Evolutionary conservation across 1,140 invertebrate genomes (phyloP), one percentile per base, ranked within the genome.

Genomic region (Drosophila ironensis): DNA sequence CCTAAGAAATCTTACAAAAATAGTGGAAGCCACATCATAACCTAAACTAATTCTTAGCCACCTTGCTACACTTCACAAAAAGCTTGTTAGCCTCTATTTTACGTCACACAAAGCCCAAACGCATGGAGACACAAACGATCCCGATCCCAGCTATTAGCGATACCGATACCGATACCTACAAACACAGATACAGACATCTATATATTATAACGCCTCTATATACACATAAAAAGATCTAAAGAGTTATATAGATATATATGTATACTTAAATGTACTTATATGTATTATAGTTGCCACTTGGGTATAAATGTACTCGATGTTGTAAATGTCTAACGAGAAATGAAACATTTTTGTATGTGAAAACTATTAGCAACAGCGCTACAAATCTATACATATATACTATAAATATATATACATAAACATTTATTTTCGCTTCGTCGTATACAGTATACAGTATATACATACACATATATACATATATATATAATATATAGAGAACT

Each of bases 211-310:
- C 28, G 28, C 28, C 28, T 33, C 28, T 33, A 33, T 46, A 66
- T 25, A 38, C 28, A 48, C 25, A 56, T 45, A 50, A 35, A 33
- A 46, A 70, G 42, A 70, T 48, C 51, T 19, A 69, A 57, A 69
- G 51, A 69, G 41, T 70, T 70, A 70, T 69, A 57, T 66, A 51
- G 40, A 24, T 28, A 50, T 38, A 69, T 52, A 56, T 50, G 53
- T 57, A 35, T 60, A 75, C 37, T 67, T 52, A 56, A 42, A 68
- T 41, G 60, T 57, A 69, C 48, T 57, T 64, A 67, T 54, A 82
- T 82, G 80, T 82, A 75, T 75, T 81, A 82, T 82, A 81, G 70
- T 66, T 74, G 52, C 73, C 68, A 78, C 46, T 71, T 66, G 50
- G 54, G 59, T 63, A 74, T 77, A 67, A 59, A 59, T 59, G 14